phyloP scores from a whole-genome alignment of 2,888 invertebrate genomes.

The Eristalinus sepulchralis region DNA sequence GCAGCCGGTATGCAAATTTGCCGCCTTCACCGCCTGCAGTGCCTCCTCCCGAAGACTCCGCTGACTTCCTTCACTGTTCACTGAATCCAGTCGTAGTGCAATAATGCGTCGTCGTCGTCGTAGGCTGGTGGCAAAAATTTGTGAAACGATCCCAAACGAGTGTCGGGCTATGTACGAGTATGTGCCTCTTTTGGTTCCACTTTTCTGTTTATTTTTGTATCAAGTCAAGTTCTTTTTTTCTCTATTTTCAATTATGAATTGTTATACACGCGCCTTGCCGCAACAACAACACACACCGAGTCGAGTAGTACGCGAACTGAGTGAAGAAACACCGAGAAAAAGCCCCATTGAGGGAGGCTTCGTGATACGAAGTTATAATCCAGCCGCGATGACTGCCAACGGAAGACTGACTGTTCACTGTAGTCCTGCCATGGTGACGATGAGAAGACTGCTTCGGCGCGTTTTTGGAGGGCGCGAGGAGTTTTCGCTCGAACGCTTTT shows the following conservation, averaged over 20 bases:
- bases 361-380: conserved; percentile 51
- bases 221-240: conserved; percentile 20
- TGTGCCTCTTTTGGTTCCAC: conserved; percentile 20
- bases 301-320: background rate
- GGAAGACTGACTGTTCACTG: conserved; percentile 71
- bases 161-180: conserved; percentile 30
- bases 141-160: conserved; percentile 57
- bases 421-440: conserved; percentile 70
- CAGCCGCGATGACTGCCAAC: conserved; percentile 72
- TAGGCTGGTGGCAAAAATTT: background rate
- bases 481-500: conserved; percentile 68
- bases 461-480: conserved; percentile 67
- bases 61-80: conserved; percentile 39
- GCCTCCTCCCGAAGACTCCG: conserved; percentile 23
- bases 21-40: conserved; percentile 56
- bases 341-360: conserved; percentile 44
- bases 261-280: conserved; percentile 38
- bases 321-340: background rate
- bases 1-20: conserved; percentile 63
- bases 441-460: conserved; percentile 67
- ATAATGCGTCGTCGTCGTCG: background rate
- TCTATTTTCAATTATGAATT: conserved; percentile 52
- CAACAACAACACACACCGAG: background rate
- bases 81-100: background rate
- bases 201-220: conserved; percentile 13